Percentiles rank a stretch among this genome's conserved stretches.
These are phyloP conservation scores for Lasius fuliginosus DNA, from an alignment of 2,888 invertebrate species.

Conservation along the genomic window DNA sequence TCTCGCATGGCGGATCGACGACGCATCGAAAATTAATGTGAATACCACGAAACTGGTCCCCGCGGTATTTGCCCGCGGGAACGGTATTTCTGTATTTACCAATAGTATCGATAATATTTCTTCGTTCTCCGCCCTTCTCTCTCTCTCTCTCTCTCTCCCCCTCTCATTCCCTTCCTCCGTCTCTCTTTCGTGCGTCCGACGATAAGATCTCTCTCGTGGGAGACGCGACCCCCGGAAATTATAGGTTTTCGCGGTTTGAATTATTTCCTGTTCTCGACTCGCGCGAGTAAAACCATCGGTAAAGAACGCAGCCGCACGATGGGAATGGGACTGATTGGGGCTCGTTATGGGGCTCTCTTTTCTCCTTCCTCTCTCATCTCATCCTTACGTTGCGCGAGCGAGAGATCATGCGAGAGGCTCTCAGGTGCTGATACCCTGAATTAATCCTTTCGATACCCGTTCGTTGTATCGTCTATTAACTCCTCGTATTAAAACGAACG, in stretches of 20 bases:
- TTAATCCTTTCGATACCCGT: slow-evolving; percentile 12
- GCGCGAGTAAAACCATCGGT: slow-evolving; percentile 48
- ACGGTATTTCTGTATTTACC: slow-evolving; percentile 81
- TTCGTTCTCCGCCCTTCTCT: slow-evolving; percentile 62
- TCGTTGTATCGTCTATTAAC: not conserved
- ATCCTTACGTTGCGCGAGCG: not conserved
- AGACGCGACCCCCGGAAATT: slow-evolving; percentile 80
- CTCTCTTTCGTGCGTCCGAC: slow-evolving; percentile 36
- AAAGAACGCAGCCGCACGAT: slow-evolving; percentile 41
- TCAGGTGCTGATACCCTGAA: slow-evolving; percentile 17
- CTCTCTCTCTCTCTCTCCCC: not conserved
- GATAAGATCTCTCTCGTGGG: slow-evolving; percentile 81
- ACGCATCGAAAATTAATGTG: slow-evolving; percentile 81
- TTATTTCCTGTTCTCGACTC: slow-evolving; percentile 79
- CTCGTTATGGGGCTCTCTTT: not conserved
- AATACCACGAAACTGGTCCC: slow-evolving; percentile 80
- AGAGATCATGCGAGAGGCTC: slow-evolving; percentile 2
- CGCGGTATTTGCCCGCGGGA: slow-evolving; percentile 77
- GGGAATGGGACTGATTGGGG: slow-evolving; percentile 31
- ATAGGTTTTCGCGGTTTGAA: slow-evolving; percentile 85
- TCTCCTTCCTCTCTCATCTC: not conserved
- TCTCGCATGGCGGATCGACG: slow-evolving; percentile 75
- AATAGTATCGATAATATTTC: slow-evolving; percentile 82
- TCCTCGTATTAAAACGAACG: not conserved
- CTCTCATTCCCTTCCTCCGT: not conserved